Evolutionary conservation across 2,797 vertebrate genomes (phyloP).

Genomic region (Enoplosus armatus): DNA sequence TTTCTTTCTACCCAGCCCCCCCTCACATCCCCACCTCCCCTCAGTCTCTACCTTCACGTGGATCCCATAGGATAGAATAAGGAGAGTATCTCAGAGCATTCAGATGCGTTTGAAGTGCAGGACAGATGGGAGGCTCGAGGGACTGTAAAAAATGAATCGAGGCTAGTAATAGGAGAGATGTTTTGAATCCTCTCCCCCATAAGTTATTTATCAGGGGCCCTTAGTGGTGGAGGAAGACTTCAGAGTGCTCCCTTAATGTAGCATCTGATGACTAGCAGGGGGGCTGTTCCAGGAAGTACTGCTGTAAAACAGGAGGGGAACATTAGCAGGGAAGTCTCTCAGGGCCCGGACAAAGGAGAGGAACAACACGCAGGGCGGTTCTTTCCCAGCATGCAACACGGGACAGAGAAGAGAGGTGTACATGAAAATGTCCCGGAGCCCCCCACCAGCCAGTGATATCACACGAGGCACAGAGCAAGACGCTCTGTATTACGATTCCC

Average conservation of each 20-base stretch:
- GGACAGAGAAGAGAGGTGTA: slow-evolving; percentile 66
- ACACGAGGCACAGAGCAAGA: slow-evolving; percentile 56
- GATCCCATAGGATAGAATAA: slow-evolving; percentile 78
- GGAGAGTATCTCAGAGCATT: slow-evolving; percentile 79
- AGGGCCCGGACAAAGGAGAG: slow-evolving; percentile 71
- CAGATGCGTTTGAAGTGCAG: slow-evolving; percentile 83
- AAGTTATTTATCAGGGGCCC: slow-evolving; percentile 88
- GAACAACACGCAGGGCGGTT: slow-evolving; percentile 64
- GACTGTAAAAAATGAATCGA: slow-evolving; percentile 86
- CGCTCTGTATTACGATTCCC: slow-evolving; percentile 50
- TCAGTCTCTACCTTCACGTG: slow-evolving; percentile 74
- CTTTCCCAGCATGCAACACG: slow-evolving; percentile 75
- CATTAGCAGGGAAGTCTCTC: slow-evolving; percentile 82
- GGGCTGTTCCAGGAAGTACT: slow-evolving; percentile 83
- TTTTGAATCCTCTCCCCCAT: slow-evolving; percentile 84
- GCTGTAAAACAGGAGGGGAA: slow-evolving; percentile 84
- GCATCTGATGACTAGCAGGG: slow-evolving; percentile 84
- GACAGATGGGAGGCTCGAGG: slow-evolving; percentile 82
- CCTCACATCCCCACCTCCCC: slow-evolving; percentile 41
- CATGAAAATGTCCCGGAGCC: slow-evolving; percentile 58
- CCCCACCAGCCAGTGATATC: slow-evolving; percentile 60
- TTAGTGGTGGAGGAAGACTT: slow-evolving; percentile 83
- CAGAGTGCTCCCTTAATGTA: slow-evolving; percentile 86
- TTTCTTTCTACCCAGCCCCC: slow-evolving; percentile 54
- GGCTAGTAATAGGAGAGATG: slow-evolving; percentile 84